Percentiles rank a stretch among this genome's conserved stretches.
These are phyloP conservation scores for Taeniopygia guttata DNA, from an alignment of 2,797 vertebrate genomes.

Conservation along the genomic window DNA sequence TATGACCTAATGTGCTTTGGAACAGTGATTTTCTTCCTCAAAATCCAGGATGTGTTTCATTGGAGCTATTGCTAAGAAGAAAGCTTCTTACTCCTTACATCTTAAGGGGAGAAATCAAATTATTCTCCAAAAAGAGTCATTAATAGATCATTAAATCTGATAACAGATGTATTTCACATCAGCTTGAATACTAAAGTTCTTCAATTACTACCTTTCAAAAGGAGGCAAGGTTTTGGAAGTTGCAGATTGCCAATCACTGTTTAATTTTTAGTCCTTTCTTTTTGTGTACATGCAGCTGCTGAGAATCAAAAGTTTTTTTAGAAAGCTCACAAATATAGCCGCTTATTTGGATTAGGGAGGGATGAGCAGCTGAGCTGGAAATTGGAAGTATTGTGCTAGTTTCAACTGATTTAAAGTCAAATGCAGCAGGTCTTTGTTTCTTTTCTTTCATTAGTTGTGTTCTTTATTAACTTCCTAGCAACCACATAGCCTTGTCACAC, in stretches of 20 bases:
- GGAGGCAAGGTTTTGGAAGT: background rate
- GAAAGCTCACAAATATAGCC: constrained; percentile 48
- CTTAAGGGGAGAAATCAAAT: background rate
- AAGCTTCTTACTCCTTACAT: background rate
- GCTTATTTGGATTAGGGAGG: background rate
- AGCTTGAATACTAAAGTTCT: background rate
- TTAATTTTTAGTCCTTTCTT: constrained; percentile 19
- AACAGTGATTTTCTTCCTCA: background rate
- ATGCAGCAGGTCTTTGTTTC: background rate
- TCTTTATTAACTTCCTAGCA: background rate
- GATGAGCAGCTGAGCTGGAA: constrained; percentile 54
- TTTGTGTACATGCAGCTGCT: constrained; percentile 47
- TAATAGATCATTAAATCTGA: background rate
- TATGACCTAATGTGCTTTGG: background rate
- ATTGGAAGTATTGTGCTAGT: background rate
- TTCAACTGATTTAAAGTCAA: constrained; percentile 23
- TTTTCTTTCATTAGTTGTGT: background rate
- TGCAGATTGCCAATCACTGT: background rate
- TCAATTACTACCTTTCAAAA: background rate
- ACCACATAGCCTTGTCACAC: background rate
- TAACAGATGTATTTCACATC: background rate
- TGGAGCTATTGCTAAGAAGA: background rate
- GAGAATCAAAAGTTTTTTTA: constrained; percentile 34
- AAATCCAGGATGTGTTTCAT: background rate
- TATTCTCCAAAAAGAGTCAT: background rate